Evolutionary conservation across 2,888 invertebrate genomes (phyloP), one percentile per base, ranked within the genome.

Genomic region (Autographa gamma): DNA sequence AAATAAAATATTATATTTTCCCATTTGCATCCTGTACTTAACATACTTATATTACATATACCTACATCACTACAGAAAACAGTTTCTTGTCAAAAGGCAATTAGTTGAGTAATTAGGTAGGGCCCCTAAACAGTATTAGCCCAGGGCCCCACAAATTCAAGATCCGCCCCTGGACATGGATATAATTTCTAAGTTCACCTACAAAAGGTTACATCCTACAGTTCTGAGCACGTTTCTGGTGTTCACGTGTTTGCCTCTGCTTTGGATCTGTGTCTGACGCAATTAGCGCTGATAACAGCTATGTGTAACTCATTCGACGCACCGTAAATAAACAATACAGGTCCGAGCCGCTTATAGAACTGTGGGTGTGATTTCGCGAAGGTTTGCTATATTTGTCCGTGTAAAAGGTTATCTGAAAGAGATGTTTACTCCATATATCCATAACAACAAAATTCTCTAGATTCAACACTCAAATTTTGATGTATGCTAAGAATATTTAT

Each of bases 241-340:
- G n/a, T 41, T 61, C 14, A n/a, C n/a, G 48, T 48, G 14, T 11
- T 6, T 0, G 25, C 8, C 14, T 71, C 76, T 77, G 77, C 63
- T 66, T 11, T 34, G 71, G 13, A 63, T 77, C 76, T 66, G 19
- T 32, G 16, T 66, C 59, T 76, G 80, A 77, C 76, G 76, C 62
- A 66, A 71, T 66, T 59, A 59, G 38, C 19, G 58, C 56, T 58
- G 63, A 76, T 76, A 59, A 76, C 61, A 76, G 80, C 64, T 54
- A 34, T 59, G 14, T 66, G 63, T 76, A 60, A 64, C 59, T 60
- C 19, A 32, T 41, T 58, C 60, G 76, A 66, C 70, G 60, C 43
- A 59, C 18, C 18, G 71, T 41, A 71, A 80, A 77, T 67, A 76
- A 70, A 80, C 52, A n/a, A 54, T 66, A 56, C 54, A 25, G 19